phyloP scores from a whole-genome alignment of 2,797 vertebrate species.

The Pagetopsis macropterus region DNA sequence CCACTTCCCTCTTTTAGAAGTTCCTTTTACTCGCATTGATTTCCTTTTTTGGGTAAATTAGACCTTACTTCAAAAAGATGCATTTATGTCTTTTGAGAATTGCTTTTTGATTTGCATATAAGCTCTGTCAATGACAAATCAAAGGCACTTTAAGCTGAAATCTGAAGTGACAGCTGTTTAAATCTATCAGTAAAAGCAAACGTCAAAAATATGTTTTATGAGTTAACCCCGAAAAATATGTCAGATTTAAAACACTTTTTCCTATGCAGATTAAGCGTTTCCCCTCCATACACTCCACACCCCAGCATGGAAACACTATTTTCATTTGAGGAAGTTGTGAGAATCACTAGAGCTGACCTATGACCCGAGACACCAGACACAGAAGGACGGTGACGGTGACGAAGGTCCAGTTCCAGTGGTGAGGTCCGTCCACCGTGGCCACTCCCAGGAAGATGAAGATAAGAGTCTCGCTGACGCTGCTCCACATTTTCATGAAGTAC shows the following conservation, averaged over 20 bases:
- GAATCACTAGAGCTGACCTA: constrained; percentile 82
- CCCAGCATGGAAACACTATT: not conserved
- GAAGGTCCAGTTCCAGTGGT: constrained; percentile 96
- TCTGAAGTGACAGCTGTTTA: not conserved
- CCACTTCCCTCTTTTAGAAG: constrained; percentile 14
- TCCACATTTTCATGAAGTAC: constrained; percentile 99
- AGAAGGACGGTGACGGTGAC: constrained; percentile 91
- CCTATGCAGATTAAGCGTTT: not conserved
- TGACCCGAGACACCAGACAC: constrained; percentile 91
- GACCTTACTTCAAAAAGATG: not conserved
- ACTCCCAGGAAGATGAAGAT: constrained; percentile 99
- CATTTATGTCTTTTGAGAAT: not conserved
- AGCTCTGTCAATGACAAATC: not conserved
- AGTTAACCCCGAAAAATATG: not conserved
- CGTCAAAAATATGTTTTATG: too few species aligned
- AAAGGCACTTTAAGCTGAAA: not conserved
- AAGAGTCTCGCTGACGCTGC: constrained; percentile 97
- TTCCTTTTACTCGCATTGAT: not conserved
- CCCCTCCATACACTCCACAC: not conserved
- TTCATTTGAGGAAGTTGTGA: not conserved
- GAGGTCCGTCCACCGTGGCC: constrained; percentile 92
- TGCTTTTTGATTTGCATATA: not conserved
- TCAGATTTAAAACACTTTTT: not conserved
- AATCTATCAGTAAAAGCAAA: not conserved
- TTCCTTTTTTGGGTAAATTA: not conserved